These are phyloP conservation scores for Protaetia brevitarsis DNA, from an alignment of 1,140 invertebrate species.

Conservation along the genomic window DNA sequence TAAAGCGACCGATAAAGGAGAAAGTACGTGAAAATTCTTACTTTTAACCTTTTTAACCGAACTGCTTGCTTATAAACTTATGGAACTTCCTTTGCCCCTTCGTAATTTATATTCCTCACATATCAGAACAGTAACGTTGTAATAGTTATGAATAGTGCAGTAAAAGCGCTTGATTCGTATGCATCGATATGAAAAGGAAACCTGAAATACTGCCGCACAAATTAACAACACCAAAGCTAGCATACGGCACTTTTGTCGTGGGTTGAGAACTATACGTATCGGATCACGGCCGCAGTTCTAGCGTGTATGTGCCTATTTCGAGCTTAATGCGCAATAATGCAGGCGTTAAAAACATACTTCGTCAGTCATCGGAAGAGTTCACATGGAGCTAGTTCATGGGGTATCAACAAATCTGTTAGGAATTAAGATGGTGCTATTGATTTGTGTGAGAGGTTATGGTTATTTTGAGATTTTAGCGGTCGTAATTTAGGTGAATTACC, in stretches of 20 bases:
- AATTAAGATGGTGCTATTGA: slow-evolving; percentile 12
- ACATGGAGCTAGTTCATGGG: slow-evolving; percentile 1
- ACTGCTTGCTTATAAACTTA: neutral
- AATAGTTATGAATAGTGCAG: slow-evolving; percentile 4
- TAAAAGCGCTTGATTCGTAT: neutral
- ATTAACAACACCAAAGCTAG: neutral
- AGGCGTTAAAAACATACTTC: neutral
- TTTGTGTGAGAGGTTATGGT: neutral
- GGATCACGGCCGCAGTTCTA: neutral
- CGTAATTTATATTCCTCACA: neutral
- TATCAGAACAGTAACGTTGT: neutral
- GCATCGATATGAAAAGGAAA: slow-evolving; percentile 3
- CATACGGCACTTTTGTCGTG: neutral
- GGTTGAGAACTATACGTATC: neutral
- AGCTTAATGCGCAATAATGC: slow-evolving; percentile 6
- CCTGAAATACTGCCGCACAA: slow-evolving; percentile 3
- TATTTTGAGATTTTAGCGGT: slow-evolving; percentile 15
- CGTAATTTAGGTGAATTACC: slow-evolving; percentile 13
- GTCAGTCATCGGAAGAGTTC: neutral
- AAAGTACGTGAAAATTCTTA: too few relatives aligned
- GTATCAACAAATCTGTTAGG: slow-evolving; percentile 14
- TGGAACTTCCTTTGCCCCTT: neutral
- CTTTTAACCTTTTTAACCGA: too few relatives aligned
- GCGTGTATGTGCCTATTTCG: neutral
- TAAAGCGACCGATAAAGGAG: too few relatives aligned